Evolutionary conservation across 2,797 vertebrate species (phyloP).

Genomic region (Sylvia borin): DNA sequence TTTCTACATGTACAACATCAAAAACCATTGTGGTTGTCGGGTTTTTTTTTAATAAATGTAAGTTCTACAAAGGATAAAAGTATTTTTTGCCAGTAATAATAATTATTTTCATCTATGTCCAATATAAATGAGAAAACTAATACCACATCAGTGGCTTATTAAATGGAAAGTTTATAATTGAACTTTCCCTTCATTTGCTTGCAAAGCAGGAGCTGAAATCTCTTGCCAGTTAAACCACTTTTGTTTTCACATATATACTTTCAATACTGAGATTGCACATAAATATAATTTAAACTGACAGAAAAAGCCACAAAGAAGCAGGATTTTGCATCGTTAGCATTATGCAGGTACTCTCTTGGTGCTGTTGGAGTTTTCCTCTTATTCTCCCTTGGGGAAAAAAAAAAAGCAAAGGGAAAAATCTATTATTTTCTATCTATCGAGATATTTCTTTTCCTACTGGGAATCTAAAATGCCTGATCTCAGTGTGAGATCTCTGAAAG

Average conservation of each 20-base stretch:
- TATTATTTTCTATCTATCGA: not conserved
- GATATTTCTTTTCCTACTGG: not conserved
- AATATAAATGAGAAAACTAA: not conserved
- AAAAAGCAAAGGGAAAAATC: not conserved
- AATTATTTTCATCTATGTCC: not conserved
- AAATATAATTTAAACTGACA: conserved; percentile 6
- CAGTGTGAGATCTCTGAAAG: not conserved
- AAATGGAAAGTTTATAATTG: not conserved
- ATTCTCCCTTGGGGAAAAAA: not conserved
- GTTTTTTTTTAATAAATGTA: not conserved
- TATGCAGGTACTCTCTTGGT: not conserved
- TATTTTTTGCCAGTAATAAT: not conserved
- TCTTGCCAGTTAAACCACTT: not conserved
- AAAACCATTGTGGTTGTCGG: not conserved
- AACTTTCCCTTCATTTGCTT: conserved; percentile 22
- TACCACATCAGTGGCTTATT: not conserved
- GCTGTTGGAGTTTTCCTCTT: not conserved
- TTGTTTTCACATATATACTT: not conserved
- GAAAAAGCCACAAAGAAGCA: not conserved
- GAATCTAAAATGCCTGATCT: not conserved
- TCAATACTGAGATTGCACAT: not conserved
- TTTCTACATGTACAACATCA: not conserved
- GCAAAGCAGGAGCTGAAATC: not conserved
- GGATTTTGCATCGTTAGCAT: not conserved
- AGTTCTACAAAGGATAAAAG: not conserved